Base-by-base conservation (phyloP, 2,113 vertebrate genomes). In the Calidris pygmaea region DNA sequence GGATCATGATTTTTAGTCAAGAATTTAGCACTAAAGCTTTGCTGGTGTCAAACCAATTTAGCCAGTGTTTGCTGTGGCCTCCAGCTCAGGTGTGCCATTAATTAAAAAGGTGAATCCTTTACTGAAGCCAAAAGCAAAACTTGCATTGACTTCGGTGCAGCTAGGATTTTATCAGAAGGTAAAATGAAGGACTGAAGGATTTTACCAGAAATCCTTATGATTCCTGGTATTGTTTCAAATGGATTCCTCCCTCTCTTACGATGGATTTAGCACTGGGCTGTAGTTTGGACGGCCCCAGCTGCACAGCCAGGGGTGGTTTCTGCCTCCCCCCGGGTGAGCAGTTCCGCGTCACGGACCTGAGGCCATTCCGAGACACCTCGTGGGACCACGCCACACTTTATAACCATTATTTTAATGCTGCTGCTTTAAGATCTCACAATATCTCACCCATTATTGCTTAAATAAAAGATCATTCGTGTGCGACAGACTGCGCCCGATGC, bases 361-460 rank as follows among this genome's bases (percentile, higher is more conserved):
- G 72, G 59, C 30, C 30, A 37, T 79, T 85, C 85, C 50, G 39
- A 89, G 63, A 80, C 7, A 12, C 37, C 14, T 12, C 7, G 26
- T 63, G 67, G 68, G 50, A 88, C 63, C 16, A 20, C 37, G 65
- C 24, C 37, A 62, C 24, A 17, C 29, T 45, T 63, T 16, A 53
- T 15, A 74, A 41, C 5, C 11, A 34, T 32, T 41, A 53, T 26
- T 91, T 53, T 53, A 62, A 59, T 77, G 59, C 10, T 41, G 79
- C 53, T 76, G 34, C 39, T 66, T 30, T 26, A 76, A 89, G 41
- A 71, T 7, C 15, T 78, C 71, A 66, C 14, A 53, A 14, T 14
- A 71, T 7, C 47, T 86, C 50, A 76, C 47, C 47, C 32, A 48
- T 91, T 95, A 96, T 90, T 96, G 87, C 92, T 95, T 74, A 77